Evolutionary conservation across 2,888 invertebrate species (phyloP).

Genomic region (Cactoblastis cactorum): DNA sequence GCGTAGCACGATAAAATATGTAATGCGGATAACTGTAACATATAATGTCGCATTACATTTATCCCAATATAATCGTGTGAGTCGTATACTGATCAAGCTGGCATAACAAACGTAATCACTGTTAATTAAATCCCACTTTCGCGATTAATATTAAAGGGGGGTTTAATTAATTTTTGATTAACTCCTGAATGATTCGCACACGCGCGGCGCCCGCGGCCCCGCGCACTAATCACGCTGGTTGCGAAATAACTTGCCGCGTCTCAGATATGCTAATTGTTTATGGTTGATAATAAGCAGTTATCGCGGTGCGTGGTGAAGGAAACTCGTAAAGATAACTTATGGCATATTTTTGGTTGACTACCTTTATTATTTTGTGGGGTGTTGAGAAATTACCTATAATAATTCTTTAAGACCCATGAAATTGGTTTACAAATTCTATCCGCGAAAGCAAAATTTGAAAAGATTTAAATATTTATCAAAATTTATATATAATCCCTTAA

Average conservation of each 20-base stretch:
- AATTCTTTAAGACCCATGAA: no score
- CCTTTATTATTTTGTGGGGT: not conserved
- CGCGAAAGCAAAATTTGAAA: no score
- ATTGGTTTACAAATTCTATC: no score
- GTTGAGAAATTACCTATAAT: not conserved
- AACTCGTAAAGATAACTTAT: slow-evolving; percentile 1
- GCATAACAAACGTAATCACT: not conserved
- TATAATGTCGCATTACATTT: no score
- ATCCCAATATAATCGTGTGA: not conserved
- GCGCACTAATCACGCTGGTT: slow-evolving; percentile 21
- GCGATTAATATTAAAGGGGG: slow-evolving; percentile 4
- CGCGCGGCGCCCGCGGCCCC: not conserved
- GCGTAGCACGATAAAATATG: no score
- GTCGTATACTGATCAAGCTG: not conserved
- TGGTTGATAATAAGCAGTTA: slow-evolving; percentile 3
- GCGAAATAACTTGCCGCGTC: slow-evolving; percentile 15
- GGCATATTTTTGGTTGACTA: not conserved
- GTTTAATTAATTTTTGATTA: slow-evolving; percentile 11
- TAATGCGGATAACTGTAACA: no score
- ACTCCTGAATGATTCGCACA: slow-evolving; percentile 10
- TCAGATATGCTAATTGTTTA: slow-evolving; percentile 6
- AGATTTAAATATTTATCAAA: no score
- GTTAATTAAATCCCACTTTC: not conserved
- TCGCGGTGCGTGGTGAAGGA: slow-evolving; percentile 1
- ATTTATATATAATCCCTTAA: no score